Evolutionary conservation across 2,888 invertebrate genomes (phyloP).

Genomic region (Automeris io): DNA sequence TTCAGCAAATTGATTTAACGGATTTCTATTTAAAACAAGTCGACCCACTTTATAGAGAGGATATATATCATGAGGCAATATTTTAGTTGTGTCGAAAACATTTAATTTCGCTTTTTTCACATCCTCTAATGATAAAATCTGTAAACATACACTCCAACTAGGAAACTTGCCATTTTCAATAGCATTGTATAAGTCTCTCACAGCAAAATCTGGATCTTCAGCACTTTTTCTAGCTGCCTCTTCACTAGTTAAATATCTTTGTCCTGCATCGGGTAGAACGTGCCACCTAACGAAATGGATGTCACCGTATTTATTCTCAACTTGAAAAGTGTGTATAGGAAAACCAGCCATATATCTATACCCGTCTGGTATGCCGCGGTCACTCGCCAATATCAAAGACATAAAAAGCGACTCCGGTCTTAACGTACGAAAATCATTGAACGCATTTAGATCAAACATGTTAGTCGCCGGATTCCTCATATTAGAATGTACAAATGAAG

Average conservation of each 20-base stretch:
- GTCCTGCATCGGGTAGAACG: slow-evolving; percentile 90
- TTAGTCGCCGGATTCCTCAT: slow-evolving; percentile 93
- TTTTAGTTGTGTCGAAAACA: slow-evolving; percentile 45
- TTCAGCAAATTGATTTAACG: slow-evolving; percentile 41
- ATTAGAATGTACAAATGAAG: slow-evolving; percentile 90
- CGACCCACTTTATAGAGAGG: slow-evolving; percentile 23
- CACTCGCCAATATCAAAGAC: slow-evolving; percentile 85
- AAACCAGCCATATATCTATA: slow-evolving; percentile 93
- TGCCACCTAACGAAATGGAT: slow-evolving; percentile 91
- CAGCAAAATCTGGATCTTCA: slow-evolving; percentile 88
- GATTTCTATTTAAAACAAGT: slow-evolving; percentile 36
- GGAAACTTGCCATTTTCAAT: slow-evolving; percentile 80
- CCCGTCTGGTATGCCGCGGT: slow-evolving; percentile 93
- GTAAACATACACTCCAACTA: slow-evolving; percentile 48
- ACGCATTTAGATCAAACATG: slow-evolving; percentile 88
- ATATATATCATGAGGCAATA: slow-evolving; percentile 27
- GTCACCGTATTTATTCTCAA: slow-evolving; percentile 84
- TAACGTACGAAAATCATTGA: slow-evolving; percentile 91
- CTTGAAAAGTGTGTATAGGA: slow-evolving; percentile 92
- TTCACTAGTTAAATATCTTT: slow-evolving; percentile 82
- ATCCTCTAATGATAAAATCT: slow-evolving; percentile 37
- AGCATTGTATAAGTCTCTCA: slow-evolving; percentile 89
- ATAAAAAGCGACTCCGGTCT: slow-evolving; percentile 89
- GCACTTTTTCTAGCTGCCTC: slow-evolving; percentile 73
- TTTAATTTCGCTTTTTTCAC: slow-evolving; percentile 36